phyloP scores from a whole-genome alignment of 2,888 invertebrate species.

The Sarcophaga subvicina region DNA sequence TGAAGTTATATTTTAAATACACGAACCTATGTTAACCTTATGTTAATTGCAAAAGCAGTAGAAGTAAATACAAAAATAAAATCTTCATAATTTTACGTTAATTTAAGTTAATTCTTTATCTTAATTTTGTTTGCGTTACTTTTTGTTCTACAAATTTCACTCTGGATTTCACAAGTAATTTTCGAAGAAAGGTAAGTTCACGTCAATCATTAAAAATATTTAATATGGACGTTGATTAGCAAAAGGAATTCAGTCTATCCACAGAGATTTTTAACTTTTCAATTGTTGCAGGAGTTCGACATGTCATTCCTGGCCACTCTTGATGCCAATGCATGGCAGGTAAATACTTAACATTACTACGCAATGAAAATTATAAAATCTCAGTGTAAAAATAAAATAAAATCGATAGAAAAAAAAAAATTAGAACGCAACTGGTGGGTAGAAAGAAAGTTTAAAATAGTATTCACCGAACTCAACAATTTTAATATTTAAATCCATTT shows the following conservation, averaged over 20 bases:
- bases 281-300: conserved; percentile 79
- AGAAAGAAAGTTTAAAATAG: no score
- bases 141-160: conserved; percentile 72
- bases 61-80: background rate
- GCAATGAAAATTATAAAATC: no score
- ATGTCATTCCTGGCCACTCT: conserved; percentile 83
- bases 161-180: conserved; percentile 82
- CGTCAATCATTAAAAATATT: background rate
- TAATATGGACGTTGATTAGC: no score
- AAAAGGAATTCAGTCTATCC: no score
- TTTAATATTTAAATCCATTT: no score
- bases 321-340: conserved; percentile 84
- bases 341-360: conserved; percentile 72
- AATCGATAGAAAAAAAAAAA: no score
- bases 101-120: background rate
- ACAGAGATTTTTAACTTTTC: background rate
- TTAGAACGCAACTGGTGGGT: no score
- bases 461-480: no score
- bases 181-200: conserved; percentile 77
- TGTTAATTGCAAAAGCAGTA: background rate
- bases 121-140: conserved; percentile 30
- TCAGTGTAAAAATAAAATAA: no score
- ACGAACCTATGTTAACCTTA: background rate
- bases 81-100: background rate
- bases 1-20: background rate